A percentile compares a stretch with the other conserved stretches of the same genome.
These are phyloP conservation scores for Amblyteles armatorius DNA, from an alignment of 2,888 invertebrate species.

Conservation along the genomic window DNA sequence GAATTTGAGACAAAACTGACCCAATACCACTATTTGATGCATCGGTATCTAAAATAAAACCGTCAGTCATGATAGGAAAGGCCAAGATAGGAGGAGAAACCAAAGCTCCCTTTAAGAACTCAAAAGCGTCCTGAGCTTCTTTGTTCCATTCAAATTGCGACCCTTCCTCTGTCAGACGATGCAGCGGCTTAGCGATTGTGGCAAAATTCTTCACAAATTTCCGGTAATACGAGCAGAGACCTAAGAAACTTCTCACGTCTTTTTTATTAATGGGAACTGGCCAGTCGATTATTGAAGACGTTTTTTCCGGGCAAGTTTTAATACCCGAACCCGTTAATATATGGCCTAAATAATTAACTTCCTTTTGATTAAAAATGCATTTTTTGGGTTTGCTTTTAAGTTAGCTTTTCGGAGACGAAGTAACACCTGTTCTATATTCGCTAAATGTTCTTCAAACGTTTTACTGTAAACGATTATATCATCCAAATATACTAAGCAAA, in stretches of 20 bases:
- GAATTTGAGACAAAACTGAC: constrained; percentile 44
- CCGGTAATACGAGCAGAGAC: constrained; percentile 54
- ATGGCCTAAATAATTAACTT: constrained; percentile 32
- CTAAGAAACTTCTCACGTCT: constrained; percentile 38
- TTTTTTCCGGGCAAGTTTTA: constrained; percentile 37
- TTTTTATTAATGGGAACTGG: constrained; percentile 24
- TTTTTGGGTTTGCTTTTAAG: neutral
- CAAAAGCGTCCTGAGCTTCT: constrained; percentile 28
- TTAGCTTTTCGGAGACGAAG: constrained; percentile 8
- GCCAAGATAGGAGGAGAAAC: constrained; percentile 54
- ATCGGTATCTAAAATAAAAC: constrained; percentile 38
- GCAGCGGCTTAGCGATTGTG: constrained; percentile 37
- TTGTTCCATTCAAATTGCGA: constrained; percentile 23
- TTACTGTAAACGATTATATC: constrained; percentile 66
- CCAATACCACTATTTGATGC: constrained; percentile 47
- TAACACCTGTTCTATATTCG: constrained; percentile 40
- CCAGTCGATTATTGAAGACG: constrained; percentile 37
- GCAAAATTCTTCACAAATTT: constrained; percentile 52
- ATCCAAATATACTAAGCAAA: constrained; percentile 68
- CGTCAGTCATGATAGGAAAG: neutral
- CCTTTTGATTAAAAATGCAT: constrained; percentile 10
- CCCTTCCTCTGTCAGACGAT: constrained; percentile 28
- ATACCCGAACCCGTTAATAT: constrained; percentile 27
- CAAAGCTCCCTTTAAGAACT: neutral
- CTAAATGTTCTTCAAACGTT: constrained; percentile 61